Evolutionary conservation across 2,113 vertebrate genomes (phyloP), one percentile per base, ranked within the genome.

Genomic region (Abramis brama): DNA sequence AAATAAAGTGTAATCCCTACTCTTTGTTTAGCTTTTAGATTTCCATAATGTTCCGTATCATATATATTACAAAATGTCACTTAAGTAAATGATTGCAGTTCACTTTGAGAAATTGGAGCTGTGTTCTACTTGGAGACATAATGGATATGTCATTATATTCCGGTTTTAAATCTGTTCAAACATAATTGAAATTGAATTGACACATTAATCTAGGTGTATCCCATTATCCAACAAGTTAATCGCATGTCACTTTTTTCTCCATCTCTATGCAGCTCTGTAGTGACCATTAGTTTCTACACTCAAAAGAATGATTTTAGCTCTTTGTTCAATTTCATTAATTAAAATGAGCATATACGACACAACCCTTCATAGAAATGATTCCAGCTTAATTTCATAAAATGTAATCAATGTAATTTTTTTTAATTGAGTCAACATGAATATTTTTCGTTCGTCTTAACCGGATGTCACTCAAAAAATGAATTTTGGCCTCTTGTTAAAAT

Each of bases 131-230:
- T 27, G 11, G 23, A 47, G 5, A 12, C 23, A 47, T 45, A 47
- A 47, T 74, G 12, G 11, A 74, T 25, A 74, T 47, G 43, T 39
- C 19, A 1, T 45, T 47, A 74, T 47, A 25, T 47, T 47, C 23
- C 47, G 71, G 23, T 12, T 74, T 74, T 25, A 43, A 45, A 74
- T 74, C 43, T 74, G 23, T 25, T 47, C 1, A 73, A 74, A 15
- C 47, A 25, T 25, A 47, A 47, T 74, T 74, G 5, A 74, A 74
- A 47, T 47, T 74, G 43, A 47, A 47, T 27, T 25, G 71, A 74
- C 43, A 74, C 43, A 74, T 74, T 74, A 74, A 47, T 74, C 43
- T 47, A 74, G 11, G 71, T 74, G 23, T 25, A 74, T 47, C 71
- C 39, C 43, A 74, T 74, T 47, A 47, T 74, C 43, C 71, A 47